These are phyloP conservation scores for Elaphurus davidianus DNA, from an alignment of 2,113 vertebrate genomes.

Conservation along the genomic window DNA sequence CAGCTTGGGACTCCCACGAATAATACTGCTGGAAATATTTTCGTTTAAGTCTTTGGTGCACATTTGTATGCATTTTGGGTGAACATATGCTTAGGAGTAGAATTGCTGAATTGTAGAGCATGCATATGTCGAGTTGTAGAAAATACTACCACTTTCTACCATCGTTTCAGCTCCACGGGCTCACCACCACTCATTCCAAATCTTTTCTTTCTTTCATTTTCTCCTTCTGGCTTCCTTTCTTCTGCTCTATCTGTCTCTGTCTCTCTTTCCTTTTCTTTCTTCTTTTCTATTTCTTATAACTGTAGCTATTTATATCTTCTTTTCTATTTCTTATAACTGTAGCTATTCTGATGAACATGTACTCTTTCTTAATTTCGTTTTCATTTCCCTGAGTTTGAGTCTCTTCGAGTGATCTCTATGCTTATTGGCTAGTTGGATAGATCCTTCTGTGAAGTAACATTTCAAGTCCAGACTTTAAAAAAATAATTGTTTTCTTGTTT, in stretches of 20 bases:
- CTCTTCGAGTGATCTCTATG: background rate
- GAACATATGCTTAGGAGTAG: fast-evolving
- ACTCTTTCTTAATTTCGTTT: background rate
- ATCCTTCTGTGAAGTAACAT: background rate
- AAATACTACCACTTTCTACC: background rate
- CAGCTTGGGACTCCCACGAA: background rate
- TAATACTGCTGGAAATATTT: background rate
- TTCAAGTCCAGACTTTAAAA: background rate
- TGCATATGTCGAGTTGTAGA: fast-evolving
- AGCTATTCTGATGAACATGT: background rate
- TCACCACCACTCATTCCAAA: too few relatives aligned
- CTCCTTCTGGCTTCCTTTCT: background rate
- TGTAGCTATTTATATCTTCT: background rate
- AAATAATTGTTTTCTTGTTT: background rate
- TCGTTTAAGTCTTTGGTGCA: background rate
- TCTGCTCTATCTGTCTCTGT: background rate
- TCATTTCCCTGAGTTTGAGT: background rate
- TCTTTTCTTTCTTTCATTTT: background rate
- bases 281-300: background rate
- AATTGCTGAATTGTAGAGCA: fast-evolving
- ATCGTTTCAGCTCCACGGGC: fast-evolving
- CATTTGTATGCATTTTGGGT: background rate
- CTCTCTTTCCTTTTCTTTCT: background rate
- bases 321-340: background rate
- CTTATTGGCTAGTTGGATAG: background rate